These are phyloP conservation scores for Candidula unifasciata DNA, from an alignment of 2,888 invertebrate species.

Conservation along the genomic window DNA sequence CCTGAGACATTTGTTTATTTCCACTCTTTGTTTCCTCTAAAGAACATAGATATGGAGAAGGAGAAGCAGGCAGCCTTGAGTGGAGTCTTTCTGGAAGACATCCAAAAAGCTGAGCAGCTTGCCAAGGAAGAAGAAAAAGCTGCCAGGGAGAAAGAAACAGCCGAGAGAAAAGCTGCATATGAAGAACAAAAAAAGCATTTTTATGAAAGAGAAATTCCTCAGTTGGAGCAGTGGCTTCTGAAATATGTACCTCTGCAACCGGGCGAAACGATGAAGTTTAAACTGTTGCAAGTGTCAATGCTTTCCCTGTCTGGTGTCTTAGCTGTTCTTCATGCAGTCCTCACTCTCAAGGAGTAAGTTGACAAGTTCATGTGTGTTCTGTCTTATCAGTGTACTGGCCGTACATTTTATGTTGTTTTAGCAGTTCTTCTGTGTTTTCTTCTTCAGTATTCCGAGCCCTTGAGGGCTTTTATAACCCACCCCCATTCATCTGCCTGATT, in stretches of 20 bases:
- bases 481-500: too few species aligned
- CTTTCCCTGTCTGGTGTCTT: too few species aligned
- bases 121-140: background rate
- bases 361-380: too few species aligned
- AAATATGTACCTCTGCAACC: conserved; percentile 31
- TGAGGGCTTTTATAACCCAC: too few species aligned
- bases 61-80: background rate
- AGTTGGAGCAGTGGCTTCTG: conserved; percentile 21
- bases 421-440: too few species aligned
- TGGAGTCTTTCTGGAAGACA: conserved; percentile 37
- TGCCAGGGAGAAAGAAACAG: background rate
- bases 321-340: too few species aligned
- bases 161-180: background rate
- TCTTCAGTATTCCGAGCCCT: too few species aligned
- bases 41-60: conserved; percentile 17
- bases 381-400: too few species aligned
- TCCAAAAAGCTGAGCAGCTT: conserved; percentile 14
- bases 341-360: too few species aligned
- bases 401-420: too few species aligned
- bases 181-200: background rate
- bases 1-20: background rate
- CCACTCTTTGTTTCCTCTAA: background rate
- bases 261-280: background rate
- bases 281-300: background rate
- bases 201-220: conserved; percentile 34